A percentile compares a stretch with the other conserved stretches of the same genome.
Conservation (phyloP, 2,113 vertebrate species). For the Camelus dromedarius region DNA sequence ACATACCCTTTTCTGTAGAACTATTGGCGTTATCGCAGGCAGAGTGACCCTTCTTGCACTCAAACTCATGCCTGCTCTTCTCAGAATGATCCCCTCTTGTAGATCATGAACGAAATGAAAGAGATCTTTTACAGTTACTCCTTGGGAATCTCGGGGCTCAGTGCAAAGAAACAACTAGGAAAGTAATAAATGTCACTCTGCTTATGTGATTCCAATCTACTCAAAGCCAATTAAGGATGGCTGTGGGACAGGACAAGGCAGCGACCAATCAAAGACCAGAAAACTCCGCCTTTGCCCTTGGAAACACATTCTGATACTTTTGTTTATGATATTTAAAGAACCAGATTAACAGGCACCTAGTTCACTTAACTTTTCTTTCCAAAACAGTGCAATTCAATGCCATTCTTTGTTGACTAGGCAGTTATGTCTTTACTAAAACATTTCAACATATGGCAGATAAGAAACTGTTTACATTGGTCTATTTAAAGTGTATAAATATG, state of each 20-base stretch:
- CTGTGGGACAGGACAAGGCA: conserved; percentile 87
- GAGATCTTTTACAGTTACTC: conserved; percentile 65
- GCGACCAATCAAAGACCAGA: conserved; percentile 85
- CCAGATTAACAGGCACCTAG: conserved; percentile 84
- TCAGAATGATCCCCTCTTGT: conserved; percentile 76
- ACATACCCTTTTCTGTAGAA: conserved; percentile 95
- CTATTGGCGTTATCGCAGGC: conserved; percentile 93
- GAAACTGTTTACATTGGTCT: conserved; percentile 65
- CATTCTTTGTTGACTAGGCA: conserved; percentile 76
- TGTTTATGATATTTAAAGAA: conserved; percentile 87
- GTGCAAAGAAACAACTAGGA: conserved; percentile 78
- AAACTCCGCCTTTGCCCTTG: conserved; percentile 95
- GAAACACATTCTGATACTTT: conserved; percentile 87
- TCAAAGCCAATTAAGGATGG: conserved; percentile 87
- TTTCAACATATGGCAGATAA: conserved; percentile 77
- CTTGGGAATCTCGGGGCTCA: conserved; percentile 78
- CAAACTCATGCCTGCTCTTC: conserved; percentile 92
- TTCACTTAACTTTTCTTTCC: conserved; percentile 74
- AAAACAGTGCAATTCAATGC: conserved; percentile 82
- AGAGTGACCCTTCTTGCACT: conserved; percentile 94
- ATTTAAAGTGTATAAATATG: conserved; percentile 62
- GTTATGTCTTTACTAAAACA: conserved; percentile 67
- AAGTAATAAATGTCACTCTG: conserved; percentile 80
- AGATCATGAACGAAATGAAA: conserved; percentile 81
- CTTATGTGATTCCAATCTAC: conserved; percentile 83